Base-by-base conservation (phyloP, 2,113 vertebrate genomes). In the Stigmatopora argus region DNA sequence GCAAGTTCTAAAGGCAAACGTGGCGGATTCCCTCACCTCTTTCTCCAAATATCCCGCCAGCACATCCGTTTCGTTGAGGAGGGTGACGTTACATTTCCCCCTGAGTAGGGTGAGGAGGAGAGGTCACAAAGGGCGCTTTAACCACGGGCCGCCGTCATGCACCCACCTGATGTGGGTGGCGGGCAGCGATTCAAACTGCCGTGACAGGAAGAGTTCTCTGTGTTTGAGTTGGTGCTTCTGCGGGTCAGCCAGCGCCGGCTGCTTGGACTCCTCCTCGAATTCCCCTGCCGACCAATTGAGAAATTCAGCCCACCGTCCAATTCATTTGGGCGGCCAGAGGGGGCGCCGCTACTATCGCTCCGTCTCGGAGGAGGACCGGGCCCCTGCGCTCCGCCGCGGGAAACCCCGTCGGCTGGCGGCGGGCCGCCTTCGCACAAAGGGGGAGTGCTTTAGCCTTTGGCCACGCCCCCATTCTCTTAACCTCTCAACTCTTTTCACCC, bases 191-290 rank as follows among this genome's bases (percentile, higher is more conserved):
- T 97, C 95, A 49, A 97, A 96, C 65, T 97, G 95, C 52, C 95
- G 89, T 15, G 95, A 97, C 46, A 96, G 90, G 74, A 96, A 97
- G 51, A 97, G 93, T 76, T 97, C 95, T 69, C 95, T 90, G 87
- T 97, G 95, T 77, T 95, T 95, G 57, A 97, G 89, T 72, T 97
- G 95, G 84, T 97, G 95, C 64, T 94, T 92, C 83, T 95, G 94
- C 79, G 90, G 93, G 65, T 96, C 95, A 0, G 91, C 80, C 47
- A 93, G 86, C 0, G 86, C n/a, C 0, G 94, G 94, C 85, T 96
- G 94, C 82, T 95, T 95, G 0, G 94, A 96, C 70, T 96, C 94
- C 67, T 96, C 95, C 82, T 96, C 94, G 67, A 97, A 96, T 51
- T 97, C 95, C 77, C 94, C 95, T 95, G 49, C 14, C 19, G 18